Percentiles rank a stretch among this genome's conserved stretches.
Evolutionary conservation across 2,797 vertebrate species (phyloP).

Genomic region (Dermochelys coriacea): DNA sequence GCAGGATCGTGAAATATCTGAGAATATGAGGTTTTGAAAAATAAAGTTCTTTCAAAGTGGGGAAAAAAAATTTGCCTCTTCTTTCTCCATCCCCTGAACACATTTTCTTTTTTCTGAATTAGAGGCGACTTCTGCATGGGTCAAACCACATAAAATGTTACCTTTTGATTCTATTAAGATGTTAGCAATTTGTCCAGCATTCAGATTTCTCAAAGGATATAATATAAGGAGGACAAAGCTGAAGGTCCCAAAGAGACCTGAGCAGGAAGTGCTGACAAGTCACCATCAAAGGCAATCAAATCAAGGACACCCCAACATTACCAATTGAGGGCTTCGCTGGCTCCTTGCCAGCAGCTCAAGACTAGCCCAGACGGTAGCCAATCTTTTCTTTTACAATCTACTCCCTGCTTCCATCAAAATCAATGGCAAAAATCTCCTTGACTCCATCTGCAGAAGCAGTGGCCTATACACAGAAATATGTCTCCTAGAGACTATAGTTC

Average conservation of each 20-base stretch:
- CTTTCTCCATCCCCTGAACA: background rate
- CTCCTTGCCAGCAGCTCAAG: conserved; percentile 19
- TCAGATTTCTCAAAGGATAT: conserved; percentile 6
- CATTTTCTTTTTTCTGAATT: background rate
- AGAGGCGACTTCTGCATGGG: background rate
- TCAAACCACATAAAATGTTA: background rate
- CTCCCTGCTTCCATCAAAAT: background rate
- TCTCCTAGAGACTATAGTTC: background rate
- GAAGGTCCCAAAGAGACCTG: background rate
- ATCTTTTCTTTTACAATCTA: background rate
- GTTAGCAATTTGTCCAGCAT: conserved; percentile 4
- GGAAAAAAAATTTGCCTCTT: background rate
- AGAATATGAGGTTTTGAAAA: background rate
- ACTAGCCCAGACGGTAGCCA: background rate
- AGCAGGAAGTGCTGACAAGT: background rate
- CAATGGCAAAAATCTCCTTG: background rate
- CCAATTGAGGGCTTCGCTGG: background rate
- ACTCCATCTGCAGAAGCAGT: background rate
- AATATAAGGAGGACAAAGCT: background rate
- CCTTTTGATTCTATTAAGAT: background rate
- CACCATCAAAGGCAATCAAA: background rate
- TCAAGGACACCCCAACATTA: background rate
- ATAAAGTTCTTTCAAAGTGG: background rate
- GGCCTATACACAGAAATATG: background rate
- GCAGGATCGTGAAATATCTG: background rate